Percentiles rank a stretch among this genome's conserved stretches.
Conservation (phyloP, 2,888 invertebrate genomes). For the Pseudanteris insignis region DNA sequence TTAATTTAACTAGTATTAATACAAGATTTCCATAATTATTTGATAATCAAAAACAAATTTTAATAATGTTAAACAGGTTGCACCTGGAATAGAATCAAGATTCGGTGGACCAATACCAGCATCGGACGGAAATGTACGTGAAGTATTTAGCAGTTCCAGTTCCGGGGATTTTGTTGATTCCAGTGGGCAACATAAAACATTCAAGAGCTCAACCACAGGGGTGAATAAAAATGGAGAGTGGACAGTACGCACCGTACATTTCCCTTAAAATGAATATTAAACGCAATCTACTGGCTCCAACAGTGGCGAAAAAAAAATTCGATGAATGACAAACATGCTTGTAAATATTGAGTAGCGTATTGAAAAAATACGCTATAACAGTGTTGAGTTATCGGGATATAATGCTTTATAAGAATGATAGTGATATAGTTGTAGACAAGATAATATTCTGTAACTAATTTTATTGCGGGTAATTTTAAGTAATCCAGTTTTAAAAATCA, state of each 20-base stretch:
- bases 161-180: slow-evolving; percentile 33
- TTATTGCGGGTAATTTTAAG: too few species aligned
- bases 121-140: slow-evolving; percentile 16
- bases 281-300: slow-evolving; percentile 1
- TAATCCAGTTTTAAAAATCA: too few species aligned
- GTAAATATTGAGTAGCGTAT: slow-evolving; percentile 23
- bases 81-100: slow-evolving; percentile 57
- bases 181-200: slow-evolving; percentile 26
- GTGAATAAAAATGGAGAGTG: slow-evolving; percentile 41
- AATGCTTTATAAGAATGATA: slow-evolving; percentile 20
- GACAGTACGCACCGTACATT: slow-evolving; percentile 31
- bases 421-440: slow-evolving; percentile 30
- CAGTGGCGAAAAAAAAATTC: slow-evolving; percentile 11
- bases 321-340: slow-evolving; percentile 17
- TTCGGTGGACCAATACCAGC: slow-evolving; percentile 38
- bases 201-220: slow-evolving; percentile 36
- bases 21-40: too few species aligned
- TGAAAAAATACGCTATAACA: not conserved
- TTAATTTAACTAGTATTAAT: too few species aligned
- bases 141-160: slow-evolving; percentile 39
- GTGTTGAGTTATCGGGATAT: not conserved
- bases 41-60: too few species aligned
- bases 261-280: slow-evolving; percentile 26
- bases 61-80: slow-evolving; percentile 46
- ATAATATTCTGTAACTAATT: too few species aligned